phyloP scores from a whole-genome alignment of 2,888 invertebrate genomes.

The Ligdia adustata region DNA sequence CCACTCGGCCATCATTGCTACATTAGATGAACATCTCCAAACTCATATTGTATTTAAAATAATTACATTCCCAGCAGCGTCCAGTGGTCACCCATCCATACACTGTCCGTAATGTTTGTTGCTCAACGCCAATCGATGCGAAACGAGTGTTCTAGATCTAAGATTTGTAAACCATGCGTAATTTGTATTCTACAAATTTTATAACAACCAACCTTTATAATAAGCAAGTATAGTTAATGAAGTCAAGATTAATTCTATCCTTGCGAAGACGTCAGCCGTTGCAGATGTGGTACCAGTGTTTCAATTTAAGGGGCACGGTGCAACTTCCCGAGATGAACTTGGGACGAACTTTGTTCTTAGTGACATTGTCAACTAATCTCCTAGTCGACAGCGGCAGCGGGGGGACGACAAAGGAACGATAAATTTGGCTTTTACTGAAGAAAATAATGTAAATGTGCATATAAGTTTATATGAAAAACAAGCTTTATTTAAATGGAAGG shows the following conservation, averaged over 20 bases:
- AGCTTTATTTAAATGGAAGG: no score
- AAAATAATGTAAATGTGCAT: slow-evolving; percentile 21
- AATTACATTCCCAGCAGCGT: no score
- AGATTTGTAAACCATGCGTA: no score
- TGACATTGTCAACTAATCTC: slow-evolving; percentile 82
- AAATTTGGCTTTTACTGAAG: slow-evolving; percentile 36
- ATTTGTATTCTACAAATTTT: no score
- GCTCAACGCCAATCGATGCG: no score
- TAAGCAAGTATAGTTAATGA: slow-evolving; percentile 12
- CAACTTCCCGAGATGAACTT: slow-evolving; percentile 75
- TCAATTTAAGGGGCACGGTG: slow-evolving; percentile 77
- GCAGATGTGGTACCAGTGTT: slow-evolving; percentile 79
- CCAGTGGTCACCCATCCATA: no score
- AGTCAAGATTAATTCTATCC: slow-evolving; percentile 59
- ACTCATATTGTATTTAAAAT: no score
- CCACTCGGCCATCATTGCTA: no score
- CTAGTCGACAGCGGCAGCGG: slow-evolving; percentile 56
- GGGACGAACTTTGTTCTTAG: slow-evolving; percentile 67
- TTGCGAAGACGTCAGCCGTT: slow-evolving; percentile 70
- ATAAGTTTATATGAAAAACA: no score
- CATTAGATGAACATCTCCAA: no score
- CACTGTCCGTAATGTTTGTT: no score
- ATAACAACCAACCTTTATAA: neutral
- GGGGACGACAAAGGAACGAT: slow-evolving; percentile 56
- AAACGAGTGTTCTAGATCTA: no score